Evolutionary conservation across 2,113 vertebrate genomes (phyloP).

Genomic region (Oenanthe melanoleuca): DNA sequence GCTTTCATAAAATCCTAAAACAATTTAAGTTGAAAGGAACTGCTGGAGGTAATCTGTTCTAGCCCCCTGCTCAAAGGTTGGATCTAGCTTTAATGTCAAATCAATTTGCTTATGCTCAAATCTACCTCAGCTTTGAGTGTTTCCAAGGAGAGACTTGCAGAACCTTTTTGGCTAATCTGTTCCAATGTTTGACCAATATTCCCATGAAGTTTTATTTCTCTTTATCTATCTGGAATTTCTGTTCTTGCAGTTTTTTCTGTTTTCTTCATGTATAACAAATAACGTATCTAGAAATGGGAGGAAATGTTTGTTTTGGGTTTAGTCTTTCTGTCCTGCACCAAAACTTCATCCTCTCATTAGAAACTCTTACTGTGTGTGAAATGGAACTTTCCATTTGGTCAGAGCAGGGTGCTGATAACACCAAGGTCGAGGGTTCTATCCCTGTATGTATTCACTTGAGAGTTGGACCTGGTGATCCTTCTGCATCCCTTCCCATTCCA

Average conservation of each 20-base stretch:
- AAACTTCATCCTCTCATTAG: background rate
- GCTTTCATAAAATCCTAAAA: background rate
- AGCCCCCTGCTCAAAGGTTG: background rate
- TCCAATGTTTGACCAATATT: background rate
- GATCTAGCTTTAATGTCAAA: background rate
- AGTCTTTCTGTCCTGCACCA: background rate
- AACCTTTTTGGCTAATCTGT: background rate
- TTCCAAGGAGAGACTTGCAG: background rate
- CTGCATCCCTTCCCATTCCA: background rate
- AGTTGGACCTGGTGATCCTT: background rate
- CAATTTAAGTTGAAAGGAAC: background rate
- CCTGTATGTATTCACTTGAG: background rate
- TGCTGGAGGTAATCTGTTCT: background rate
- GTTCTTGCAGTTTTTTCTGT: background rate
- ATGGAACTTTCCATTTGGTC: background rate
- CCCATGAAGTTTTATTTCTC: background rate
- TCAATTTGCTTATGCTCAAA: background rate
- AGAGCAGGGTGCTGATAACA: background rate
- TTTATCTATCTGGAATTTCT: background rate
- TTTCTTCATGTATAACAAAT: background rate
- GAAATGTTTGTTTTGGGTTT: background rate
- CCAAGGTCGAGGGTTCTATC: constrained; percentile 42
- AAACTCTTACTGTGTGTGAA: background rate
- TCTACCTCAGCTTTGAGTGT: background rate
- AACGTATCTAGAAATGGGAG: background rate